phyloP scores from a whole-genome alignment of 1,140 invertebrate species.

The Thaumatotibia leucotreta region DNA sequence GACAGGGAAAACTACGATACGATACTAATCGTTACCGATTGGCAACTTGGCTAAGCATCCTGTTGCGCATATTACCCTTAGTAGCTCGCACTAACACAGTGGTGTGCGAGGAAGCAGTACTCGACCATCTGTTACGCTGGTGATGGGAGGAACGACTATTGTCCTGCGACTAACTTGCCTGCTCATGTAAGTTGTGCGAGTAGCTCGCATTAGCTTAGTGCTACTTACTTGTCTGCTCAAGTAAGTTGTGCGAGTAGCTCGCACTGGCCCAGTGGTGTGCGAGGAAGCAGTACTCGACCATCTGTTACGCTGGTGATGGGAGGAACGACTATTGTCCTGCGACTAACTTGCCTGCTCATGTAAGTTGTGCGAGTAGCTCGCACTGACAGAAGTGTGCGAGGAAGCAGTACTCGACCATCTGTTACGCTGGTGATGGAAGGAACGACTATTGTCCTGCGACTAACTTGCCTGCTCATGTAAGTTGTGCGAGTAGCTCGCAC shows the following conservation, averaged over 20 bases:
- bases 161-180: too few species aligned
- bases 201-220: too few species aligned
- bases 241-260: constrained; percentile 55
- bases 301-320: constrained; percentile 53
- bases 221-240: too few species aligned
- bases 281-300: constrained; percentile 17
- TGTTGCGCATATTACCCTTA: too few species aligned
- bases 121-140: too few species aligned
- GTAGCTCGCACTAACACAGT: too few species aligned
- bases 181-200: too few species aligned
- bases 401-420: constrained; percentile 23
- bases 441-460: constrained; percentile 58
- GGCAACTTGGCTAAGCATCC: too few species aligned
- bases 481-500: constrained; percentile 54
- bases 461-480: constrained; percentile 39
- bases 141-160: too few species aligned
- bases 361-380: constrained; percentile 58
- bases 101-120: too few species aligned
- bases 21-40: too few species aligned
- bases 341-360: constrained; percentile 34
- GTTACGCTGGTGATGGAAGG: constrained; percentile 54
- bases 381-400: constrained; percentile 39
- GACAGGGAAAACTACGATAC: too few species aligned
- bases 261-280: constrained; percentile 44
- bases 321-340: constrained; percentile 60